These are phyloP conservation scores for Eubasilissa regina DNA, from an alignment of 1,140 invertebrate species.

Conservation along the genomic window DNA sequence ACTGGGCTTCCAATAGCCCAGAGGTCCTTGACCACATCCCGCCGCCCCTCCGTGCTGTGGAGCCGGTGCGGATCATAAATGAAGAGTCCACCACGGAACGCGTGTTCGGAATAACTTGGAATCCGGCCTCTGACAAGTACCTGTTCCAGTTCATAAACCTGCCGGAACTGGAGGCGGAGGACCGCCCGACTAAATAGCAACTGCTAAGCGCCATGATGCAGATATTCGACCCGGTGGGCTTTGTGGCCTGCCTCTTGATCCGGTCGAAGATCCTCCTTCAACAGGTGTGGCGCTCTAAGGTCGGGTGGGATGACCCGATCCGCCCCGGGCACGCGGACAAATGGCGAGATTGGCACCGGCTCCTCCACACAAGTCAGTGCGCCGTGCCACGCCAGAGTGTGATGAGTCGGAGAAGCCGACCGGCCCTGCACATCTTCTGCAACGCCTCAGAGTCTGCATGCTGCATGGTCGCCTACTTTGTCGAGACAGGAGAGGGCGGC, in stretches of 20 bases:
- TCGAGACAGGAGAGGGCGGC: no score
- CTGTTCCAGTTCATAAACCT: not conserved
- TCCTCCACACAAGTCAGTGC: no score
- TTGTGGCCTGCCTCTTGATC: slow-evolving; percentile 50
- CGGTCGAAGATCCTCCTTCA: no score
- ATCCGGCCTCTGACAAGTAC: slow-evolving; percentile 17
- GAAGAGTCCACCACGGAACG: slow-evolving; percentile 7
- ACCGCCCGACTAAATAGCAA: slow-evolving; percentile 61
- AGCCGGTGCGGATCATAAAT: not conserved
- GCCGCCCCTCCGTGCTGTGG: not conserved
- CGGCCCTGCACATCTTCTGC: not conserved
- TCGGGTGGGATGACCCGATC: no score
- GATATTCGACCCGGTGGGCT: slow-evolving; percentile 66
- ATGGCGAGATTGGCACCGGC: no score
- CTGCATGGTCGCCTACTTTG: not conserved
- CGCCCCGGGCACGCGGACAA: no score
- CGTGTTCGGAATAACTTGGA: slow-evolving; percentile 47
- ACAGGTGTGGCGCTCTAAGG: no score
- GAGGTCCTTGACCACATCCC: not conserved
- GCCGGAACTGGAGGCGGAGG: slow-evolving; percentile 38
- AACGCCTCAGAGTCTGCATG: not conserved
- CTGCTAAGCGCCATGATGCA: slow-evolving; percentile 61
- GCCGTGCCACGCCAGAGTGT: no score
- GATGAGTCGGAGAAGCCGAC: no score
- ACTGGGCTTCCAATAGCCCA: slow-evolving; percentile 49